These are phyloP conservation scores for Hydrotaea cyrtoneurina DNA, from an alignment of 2,888 invertebrate species.

Conservation along the genomic window DNA sequence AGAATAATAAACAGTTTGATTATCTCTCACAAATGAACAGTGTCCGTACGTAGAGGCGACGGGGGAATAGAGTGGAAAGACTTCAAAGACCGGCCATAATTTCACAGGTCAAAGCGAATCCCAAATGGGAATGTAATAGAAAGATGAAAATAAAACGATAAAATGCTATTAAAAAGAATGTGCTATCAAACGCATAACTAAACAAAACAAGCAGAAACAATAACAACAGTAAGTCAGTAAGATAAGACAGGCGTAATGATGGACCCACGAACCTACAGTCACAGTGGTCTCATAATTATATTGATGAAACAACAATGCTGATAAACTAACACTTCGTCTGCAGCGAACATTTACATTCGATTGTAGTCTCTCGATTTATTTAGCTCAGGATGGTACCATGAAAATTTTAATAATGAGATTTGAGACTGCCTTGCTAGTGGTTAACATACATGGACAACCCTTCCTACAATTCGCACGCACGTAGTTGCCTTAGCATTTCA, in stretches of 20 bases:
- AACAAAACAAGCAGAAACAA: conserved; percentile 31
- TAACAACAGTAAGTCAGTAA: background rate
- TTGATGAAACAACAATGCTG: no score
- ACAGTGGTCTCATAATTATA: no score
- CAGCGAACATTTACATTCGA: no score
- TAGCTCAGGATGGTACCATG: no score
- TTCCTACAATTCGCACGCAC: no score
- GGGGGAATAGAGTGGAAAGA: background rate
- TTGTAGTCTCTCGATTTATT: no score
- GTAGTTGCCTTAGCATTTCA: no score
- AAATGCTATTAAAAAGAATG: conserved; percentile 48
- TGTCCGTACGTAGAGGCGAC: background rate
- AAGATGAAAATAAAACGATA: conserved; percentile 14
- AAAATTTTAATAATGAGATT: no score
- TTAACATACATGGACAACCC: no score
- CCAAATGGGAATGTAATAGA: background rate
- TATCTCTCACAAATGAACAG: background rate
- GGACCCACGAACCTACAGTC: no score
- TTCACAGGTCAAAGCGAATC: background rate
- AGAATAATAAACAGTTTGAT: conserved; percentile 35
- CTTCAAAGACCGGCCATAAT: background rate
- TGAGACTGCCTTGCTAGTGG: no score
- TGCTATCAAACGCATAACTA: conserved; percentile 36
- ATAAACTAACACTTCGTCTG: no score
- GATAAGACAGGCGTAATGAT: background rate